Base-by-base conservation (phyloP, 1,140 invertebrate genomes). In the Drosophila azteca region DNA sequence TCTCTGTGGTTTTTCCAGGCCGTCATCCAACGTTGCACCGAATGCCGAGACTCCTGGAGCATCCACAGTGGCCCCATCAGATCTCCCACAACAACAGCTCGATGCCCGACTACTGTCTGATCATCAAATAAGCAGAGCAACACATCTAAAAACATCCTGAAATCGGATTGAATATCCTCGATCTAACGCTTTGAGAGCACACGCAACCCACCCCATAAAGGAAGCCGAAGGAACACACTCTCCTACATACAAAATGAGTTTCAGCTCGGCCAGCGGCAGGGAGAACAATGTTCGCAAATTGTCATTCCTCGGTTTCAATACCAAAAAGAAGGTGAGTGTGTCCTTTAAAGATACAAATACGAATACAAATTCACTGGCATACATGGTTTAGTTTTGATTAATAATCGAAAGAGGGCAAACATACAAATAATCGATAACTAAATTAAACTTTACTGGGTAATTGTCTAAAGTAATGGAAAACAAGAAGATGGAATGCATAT, bases 281-380 rank as follows among this genome's bases (percentile, higher is more conserved):
- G 90, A 91, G 58, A 91, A 89, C 58, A 89, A 91, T 88, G 85
- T 90, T 49, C 85, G 90, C 64, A 91, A 91, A 64, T 57, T 91
- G 52, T 91, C 90, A 20, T 91, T 91, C 50, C 48, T 91, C 45
- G 85, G 90, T 48, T 91, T 91, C 46, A 91, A 90, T 55, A 90
- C 90, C 43, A 91, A 90, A 74, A 91, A 91, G 68, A 89, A 90
- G 90, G 89, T 90, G 51, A 90, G 89, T 85, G 2, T 2, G 7
- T 31, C 7, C 8, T 8, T 31, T 29, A 31, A 9, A 2, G 4
- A 31, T 45, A 6, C 8, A 44, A 54, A 58, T 66, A 13, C 24
- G 5, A 24, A 24, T 3, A n/a, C n/a, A n/a, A n/a, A n/a, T n/a
- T n/a, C n/a, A n/a, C n/a, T n/a, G n/a, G n/a, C n/a, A n/a, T n/a